These are phyloP conservation scores for Amblyraja radiata DNA, from an alignment of 2,797 vertebrate genomes.

Conservation along the genomic window DNA sequence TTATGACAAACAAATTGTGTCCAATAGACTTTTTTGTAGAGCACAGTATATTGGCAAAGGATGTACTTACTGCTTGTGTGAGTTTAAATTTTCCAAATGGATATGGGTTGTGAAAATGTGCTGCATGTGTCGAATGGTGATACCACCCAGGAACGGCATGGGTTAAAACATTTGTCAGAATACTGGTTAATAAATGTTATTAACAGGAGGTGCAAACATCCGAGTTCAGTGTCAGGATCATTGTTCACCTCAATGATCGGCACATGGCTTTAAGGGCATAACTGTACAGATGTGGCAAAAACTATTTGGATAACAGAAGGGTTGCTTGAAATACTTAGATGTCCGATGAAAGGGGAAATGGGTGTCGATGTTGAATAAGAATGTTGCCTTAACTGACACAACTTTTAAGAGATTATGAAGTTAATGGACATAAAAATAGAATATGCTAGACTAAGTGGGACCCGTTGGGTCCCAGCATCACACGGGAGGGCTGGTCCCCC, in stretches of 20 bases:
- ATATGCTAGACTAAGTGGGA: too few species aligned
- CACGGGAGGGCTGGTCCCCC: too few species aligned
- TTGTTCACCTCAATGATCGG: neutral
- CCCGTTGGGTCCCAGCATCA: too few species aligned
- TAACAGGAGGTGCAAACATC: neutral
- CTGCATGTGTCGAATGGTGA: neutral
- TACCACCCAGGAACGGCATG: neutral
- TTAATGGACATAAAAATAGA: neutral
- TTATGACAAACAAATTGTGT: neutral
- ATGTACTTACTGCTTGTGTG: neutral
- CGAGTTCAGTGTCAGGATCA: neutral
- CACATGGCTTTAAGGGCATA: neutral
- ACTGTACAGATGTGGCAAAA: neutral
- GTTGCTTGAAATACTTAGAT: neutral
- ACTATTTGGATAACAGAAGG: neutral
- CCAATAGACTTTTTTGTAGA: neutral
- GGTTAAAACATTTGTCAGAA: neutral
- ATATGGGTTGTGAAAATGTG: neutral
- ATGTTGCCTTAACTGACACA: neutral
- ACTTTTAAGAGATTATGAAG: neutral
- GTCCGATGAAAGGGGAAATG: neutral
- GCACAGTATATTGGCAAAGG: neutral
- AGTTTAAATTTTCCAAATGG: neutral
- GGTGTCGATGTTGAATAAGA: neutral
- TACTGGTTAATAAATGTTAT: neutral